phyloP scores from a whole-genome alignment of 23 tunicate genomes.

The Aplidium turbinatum region DNA sequence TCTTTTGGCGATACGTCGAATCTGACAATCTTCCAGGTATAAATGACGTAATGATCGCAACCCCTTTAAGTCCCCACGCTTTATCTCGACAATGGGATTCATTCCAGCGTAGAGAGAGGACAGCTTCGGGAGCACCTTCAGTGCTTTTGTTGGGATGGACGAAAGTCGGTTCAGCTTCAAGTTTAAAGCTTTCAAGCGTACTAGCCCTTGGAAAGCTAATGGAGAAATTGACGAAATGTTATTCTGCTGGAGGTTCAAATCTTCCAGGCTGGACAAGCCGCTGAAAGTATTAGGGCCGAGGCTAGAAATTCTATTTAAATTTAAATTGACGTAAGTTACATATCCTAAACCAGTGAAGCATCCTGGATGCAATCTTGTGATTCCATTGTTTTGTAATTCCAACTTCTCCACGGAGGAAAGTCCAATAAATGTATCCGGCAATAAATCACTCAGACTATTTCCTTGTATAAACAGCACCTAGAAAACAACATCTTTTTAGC shows the following conservation, averaged over 20 bases:
- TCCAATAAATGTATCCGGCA: constrained; percentile 1
- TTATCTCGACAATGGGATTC: constrained; percentile 24
- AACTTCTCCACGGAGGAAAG: constrained; percentile 13
- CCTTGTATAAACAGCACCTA: constrained; percentile 25
- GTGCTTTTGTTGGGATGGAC: constrained; percentile 16
- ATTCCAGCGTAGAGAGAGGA: constrained; percentile 1
- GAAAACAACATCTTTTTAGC: no score
- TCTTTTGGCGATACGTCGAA: constrained; percentile 17
- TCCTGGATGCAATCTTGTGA: constrained; percentile 4
- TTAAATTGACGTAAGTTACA: constrained; percentile 14
- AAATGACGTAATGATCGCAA: constrained; percentile 16
- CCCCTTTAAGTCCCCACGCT: constrained; percentile 16
- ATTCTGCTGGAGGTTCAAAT: constrained; percentile 34
- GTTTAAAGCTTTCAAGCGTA: constrained; percentile 22
- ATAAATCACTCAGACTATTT: constrained; percentile 8
- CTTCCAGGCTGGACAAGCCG: constrained; percentile 4
- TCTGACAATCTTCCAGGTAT: constrained; percentile 18
- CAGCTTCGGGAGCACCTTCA: constrained; percentile 12
- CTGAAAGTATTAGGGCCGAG: constrained; percentile 25
- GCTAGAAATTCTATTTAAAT: constrained; percentile 20
- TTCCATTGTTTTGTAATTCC: constrained; percentile 26
- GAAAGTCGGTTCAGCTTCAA: constrained; percentile 26
- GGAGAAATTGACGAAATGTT: constrained; percentile 37
- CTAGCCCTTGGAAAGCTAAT: constrained; percentile 31
- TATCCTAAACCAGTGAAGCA: constrained; percentile 22